A percentile compares a stretch with the other conserved stretches of the same genome.
Conservation (phyloP, 2,888 invertebrate genomes). For the Acrobasis suavella region DNA sequence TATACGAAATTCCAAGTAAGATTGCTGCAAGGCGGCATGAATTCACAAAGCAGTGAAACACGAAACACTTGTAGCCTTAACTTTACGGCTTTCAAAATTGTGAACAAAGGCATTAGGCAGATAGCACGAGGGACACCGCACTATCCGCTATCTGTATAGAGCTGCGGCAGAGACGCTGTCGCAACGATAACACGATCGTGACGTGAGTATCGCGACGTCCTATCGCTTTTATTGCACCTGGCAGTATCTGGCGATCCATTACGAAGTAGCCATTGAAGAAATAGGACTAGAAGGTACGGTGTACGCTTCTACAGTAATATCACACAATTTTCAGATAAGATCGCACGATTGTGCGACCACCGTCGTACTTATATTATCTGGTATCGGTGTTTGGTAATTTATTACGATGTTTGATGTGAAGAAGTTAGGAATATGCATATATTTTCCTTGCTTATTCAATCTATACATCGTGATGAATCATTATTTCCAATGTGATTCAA, state of each 20-base stretch:
- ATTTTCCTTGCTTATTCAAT: background rate
- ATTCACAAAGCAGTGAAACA: background rate
- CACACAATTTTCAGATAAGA: background rate
- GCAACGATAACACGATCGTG: background rate
- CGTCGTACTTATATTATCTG: background rate
- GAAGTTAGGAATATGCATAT: background rate
- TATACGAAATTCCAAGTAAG: too few species aligned
- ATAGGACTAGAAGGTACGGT: background rate
- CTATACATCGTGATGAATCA: too few species aligned
- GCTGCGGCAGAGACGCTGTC: background rate
- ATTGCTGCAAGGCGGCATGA: too few species aligned
- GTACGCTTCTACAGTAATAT: background rate
- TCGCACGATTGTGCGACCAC: background rate
- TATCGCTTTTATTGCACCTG: constrained; percentile 19
- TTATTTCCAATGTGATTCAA: too few species aligned
- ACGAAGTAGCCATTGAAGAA: background rate
- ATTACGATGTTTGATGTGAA: background rate
- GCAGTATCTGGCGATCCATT: constrained; percentile 5
- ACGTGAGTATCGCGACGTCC: background rate
- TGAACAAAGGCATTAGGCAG: constrained; percentile 11
- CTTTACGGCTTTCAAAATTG: constrained; percentile 5
- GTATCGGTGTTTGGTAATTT: background rate
- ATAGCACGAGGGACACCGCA: background rate
- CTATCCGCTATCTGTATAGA: background rate
- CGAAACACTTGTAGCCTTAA: constrained; percentile 1